Evolutionary conservation across 2,113 vertebrate genomes (phyloP).

Genomic region (Pycnonotus jocosus): DNA sequence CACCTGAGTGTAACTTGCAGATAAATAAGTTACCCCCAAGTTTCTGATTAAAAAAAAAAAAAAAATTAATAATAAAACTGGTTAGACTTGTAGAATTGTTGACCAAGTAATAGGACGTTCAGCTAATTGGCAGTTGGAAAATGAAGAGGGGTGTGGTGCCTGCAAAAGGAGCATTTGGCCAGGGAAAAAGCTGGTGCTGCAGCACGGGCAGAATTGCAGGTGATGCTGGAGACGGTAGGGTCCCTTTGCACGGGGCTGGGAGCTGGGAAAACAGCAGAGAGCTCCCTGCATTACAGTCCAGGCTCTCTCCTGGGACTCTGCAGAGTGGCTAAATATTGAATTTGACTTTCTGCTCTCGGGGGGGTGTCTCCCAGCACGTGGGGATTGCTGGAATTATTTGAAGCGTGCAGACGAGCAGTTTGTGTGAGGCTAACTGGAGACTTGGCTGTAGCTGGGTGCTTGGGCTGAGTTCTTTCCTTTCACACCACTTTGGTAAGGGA

Average conservation of each 20-base stretch:
- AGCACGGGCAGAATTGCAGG: neutral
- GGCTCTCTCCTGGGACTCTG: conserved; percentile 20
- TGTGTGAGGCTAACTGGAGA: neutral
- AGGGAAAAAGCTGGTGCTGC: neutral
- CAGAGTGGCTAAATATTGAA: conserved; percentile 47
- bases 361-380: neutral
- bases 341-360: conserved; percentile 22
- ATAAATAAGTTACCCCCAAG: neutral
- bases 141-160: neutral
- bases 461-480: conserved; percentile 23
- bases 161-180: neutral
- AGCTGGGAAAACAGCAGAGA: conserved; percentile 1
- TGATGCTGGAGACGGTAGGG: neutral
- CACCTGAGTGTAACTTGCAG: neutral
- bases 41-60: neutral
- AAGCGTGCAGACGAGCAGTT: neutral
- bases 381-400: neutral
- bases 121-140: conserved; percentile 32
- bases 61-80: neutral
- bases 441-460: neutral
- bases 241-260: neutral
- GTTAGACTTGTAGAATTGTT: conserved; percentile 38
- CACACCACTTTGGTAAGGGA: neutral
- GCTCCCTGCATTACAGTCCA: neutral
- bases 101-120: conserved; percentile 10